Conservation (phyloP, 1,140 invertebrate species). For the Sycobia sp. region DNA sequence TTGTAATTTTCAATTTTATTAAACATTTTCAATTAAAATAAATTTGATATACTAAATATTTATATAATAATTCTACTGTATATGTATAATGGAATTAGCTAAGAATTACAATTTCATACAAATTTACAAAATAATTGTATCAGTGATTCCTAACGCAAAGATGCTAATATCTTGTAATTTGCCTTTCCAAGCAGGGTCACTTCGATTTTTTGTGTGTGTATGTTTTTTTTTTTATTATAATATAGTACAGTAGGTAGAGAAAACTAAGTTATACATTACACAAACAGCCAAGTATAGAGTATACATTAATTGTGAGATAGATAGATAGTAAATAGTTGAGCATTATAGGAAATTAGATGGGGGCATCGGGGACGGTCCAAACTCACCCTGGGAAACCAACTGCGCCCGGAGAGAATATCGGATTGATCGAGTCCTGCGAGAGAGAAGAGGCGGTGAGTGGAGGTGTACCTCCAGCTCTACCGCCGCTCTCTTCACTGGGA, state of each 20-base stretch:
- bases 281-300: constrained; percentile 29
- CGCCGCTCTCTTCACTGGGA: constrained; percentile 79
- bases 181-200: constrained; percentile 5
- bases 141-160: no score
- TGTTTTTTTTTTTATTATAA: constrained; percentile 6
- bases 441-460: constrained; percentile 60
- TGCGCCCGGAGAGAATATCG: constrained; percentile 58
- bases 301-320: constrained; percentile 13
- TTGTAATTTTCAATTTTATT: neutral
- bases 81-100: no score
- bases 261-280: constrained; percentile 20
- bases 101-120: no score
- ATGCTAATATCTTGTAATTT: no score
- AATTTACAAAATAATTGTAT: no score
- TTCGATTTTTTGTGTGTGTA: no score
- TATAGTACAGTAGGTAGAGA: constrained; percentile 7
- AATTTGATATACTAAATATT: no score
- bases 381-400: constrained; percentile 59
- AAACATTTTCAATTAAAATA: neutral
- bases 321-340: constrained; percentile 10
- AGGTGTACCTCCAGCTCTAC: constrained; percentile 59
- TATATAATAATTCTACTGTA: no score
- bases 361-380: constrained; percentile 43
- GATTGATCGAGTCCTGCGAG: constrained; percentile 59
- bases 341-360: constrained; percentile 7